Percentiles rank a stretch among this genome's conserved stretches.
These are phyloP conservation scores for Plectus sambesii DNA, from an alignment of 1,140 invertebrate species.

Conservation along the genomic window DNA sequence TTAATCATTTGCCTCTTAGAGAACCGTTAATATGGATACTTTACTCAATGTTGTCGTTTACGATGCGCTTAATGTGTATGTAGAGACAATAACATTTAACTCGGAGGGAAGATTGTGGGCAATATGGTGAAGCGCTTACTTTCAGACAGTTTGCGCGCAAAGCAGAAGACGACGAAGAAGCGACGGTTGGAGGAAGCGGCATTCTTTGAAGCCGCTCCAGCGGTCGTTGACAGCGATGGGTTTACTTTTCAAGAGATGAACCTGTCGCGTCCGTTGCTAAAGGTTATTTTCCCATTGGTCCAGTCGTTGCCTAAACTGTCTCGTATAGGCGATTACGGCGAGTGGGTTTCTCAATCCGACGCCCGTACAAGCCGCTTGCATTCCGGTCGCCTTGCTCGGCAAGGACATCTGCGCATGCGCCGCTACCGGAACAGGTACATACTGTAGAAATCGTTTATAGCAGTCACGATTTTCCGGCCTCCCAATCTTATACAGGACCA, in stretches of 20 bases:
- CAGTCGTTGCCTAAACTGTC: not conserved
- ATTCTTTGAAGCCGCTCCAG: slow-evolving; percentile 17
- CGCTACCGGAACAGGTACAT: slow-evolving; percentile 84
- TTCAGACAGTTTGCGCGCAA: slow-evolving; percentile 34
- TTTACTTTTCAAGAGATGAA: slow-evolving; percentile 38
- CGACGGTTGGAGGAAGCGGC: slow-evolving; percentile 12
- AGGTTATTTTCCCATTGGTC: slow-evolving; percentile 24
- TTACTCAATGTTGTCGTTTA: slow-evolving; percentile 10
- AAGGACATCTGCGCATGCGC: slow-evolving; percentile 88
- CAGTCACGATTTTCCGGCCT: not conserved
- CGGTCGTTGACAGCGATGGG: slow-evolving; percentile 8
- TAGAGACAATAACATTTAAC: too few relatives aligned
- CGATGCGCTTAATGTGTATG: slow-evolving; percentile 3
- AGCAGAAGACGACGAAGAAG: slow-evolving; percentile 22
- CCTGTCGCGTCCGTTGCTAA: slow-evolving; percentile 40
- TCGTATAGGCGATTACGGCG: slow-evolving; percentile 61
- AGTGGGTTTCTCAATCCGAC: slow-evolving; percentile 84
- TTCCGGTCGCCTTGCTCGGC: slow-evolving; percentile 78
- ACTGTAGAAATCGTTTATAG: too few relatives aligned
- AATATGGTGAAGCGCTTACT: slow-evolving; percentile 1
- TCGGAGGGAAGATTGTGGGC: too few relatives aligned
- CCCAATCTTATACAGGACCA: slow-evolving; percentile 5
- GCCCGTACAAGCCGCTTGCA: slow-evolving; percentile 85
- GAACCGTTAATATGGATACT: too few relatives aligned
- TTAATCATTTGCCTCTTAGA: too few relatives aligned